Conservation (phyloP, 2,113 vertebrate genomes). For the Tauraco erythrolophus region DNA sequence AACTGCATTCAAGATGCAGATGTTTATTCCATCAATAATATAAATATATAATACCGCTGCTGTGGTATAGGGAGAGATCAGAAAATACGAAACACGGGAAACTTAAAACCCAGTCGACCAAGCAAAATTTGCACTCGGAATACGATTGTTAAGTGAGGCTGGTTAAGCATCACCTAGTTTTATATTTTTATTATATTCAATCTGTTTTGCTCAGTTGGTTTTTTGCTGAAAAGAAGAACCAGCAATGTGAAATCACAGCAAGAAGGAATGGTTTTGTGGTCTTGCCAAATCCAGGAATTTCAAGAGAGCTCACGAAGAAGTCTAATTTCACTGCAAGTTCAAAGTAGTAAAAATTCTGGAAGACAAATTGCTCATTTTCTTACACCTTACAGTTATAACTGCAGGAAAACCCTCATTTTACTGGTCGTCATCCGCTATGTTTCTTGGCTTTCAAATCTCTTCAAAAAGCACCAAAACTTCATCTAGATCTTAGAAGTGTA, state of each 20-base stretch:
- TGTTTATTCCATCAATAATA: not conserved
- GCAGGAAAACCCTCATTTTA: not conserved
- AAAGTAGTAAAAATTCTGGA: not conserved
- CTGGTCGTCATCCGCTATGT: not conserved
- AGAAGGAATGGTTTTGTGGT: not conserved
- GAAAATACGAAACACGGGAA: not conserved
- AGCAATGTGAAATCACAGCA: not conserved
- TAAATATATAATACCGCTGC: not conserved
- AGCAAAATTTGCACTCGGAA: not conserved
- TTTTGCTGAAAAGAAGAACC: not conserved
- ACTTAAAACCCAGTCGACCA: not conserved
- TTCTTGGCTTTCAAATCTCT: not conserved
- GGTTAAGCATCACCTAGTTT: not conserved
- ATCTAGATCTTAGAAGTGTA: not conserved
- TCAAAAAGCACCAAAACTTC: not conserved
- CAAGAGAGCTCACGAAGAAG: not conserved
- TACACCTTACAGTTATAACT: not conserved
- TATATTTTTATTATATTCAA: not conserved
- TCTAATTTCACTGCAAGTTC: not conserved
- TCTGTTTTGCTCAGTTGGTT: not conserved
- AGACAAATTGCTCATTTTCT: not conserved
- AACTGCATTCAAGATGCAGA: slow-evolving; percentile 2
- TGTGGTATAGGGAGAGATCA: not conserved
- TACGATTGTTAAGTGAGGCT: not conserved
- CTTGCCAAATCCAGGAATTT: not conserved